Evolutionary conservation across 1,140 invertebrate species (phyloP), one percentile per base, ranked within the genome.

Genomic region (Dolichoris vasculosae): DNA sequence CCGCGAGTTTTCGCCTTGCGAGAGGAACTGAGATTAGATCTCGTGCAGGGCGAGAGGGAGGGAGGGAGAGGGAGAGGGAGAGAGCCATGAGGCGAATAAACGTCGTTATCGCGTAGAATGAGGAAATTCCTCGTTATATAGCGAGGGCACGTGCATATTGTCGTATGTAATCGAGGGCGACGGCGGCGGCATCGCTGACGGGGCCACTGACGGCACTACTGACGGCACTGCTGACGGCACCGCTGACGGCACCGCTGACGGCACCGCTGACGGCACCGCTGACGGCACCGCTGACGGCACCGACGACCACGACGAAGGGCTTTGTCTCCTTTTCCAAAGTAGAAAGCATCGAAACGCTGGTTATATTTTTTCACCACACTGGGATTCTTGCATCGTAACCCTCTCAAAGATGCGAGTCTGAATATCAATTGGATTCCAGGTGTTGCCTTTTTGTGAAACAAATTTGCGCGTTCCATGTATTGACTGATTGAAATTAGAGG

Each of bases 101-200:
- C 79, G 84, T 82, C 43, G 78, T 82, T 85, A 85, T 85, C 84
- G 77, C n/a, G 79, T 13, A 67, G 84, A 82, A 85, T 82, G 78
- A 85, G 84, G 84, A 85, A 85, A 85, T 82, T 81, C 79, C 84
- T 85, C 79, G 69, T 85, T 85, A 85, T 48, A 77, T 55, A 43
- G 64, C 43, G 48, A 69, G 51, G 64, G 64, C 83, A 84, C 83
- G 75, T 71, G 83, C 75, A 84, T 84, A 84, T 77, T 84, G 83
- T 67, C 76, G 76, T 79, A 51, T 55, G 75, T 71, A 84, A 83
- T 67, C 82, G 32, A 40, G 26, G 55, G 9, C 17, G 30, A 20
- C 38, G 63, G 23, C 64, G 64, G 20, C 8, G 35, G 17, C 51
- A n/a, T n/a, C n/a, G n/a, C n/a, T n/a, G n/a, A n/a, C n/a, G n/a